These are phyloP conservation scores for Drosophila atripex DNA, from an alignment of 2,888 invertebrate species.

Conservation along the genomic window DNA sequence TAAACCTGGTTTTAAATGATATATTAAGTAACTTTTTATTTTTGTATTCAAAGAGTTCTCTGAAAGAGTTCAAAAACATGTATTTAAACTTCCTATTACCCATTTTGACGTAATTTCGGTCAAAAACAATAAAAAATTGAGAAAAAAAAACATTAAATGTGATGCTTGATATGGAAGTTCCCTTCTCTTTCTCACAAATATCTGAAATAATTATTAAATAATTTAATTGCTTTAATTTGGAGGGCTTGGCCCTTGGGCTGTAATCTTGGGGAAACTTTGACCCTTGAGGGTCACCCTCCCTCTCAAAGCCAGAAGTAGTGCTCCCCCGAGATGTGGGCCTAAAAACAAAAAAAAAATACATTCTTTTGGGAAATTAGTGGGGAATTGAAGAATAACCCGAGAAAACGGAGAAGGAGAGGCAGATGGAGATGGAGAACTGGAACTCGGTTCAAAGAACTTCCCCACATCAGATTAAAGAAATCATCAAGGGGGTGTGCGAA, in stretches of 20 bases:
- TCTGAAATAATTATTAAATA: constrained; percentile 59
- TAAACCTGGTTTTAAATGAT: neutral
- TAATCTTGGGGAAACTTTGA: constrained; percentile 40
- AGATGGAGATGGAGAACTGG: constrained; percentile 13
- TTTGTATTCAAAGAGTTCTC: neutral
- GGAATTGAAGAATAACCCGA: constrained; percentile 7
- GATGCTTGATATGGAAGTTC: no score
- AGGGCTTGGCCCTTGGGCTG: constrained; percentile 10
- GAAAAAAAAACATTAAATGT: no score
- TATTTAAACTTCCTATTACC: no score
- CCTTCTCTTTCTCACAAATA: constrained; percentile 3
- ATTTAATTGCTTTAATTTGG: constrained; percentile 70
- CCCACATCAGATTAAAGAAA: constrained; percentile 34
- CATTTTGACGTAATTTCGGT: no score
- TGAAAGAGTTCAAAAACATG: no score
- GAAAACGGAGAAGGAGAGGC: neutral
- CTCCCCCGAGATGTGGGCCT: constrained; percentile 10
- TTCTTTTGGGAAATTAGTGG: constrained; percentile 45
- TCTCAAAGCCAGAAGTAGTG: neutral
- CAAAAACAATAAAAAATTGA: no score
- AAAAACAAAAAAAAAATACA: constrained; percentile 12
- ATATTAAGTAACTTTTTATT: neutral
- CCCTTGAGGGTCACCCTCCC: constrained; percentile 6
- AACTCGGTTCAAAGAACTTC: constrained; percentile 42
- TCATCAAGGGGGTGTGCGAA: constrained; percentile 25